phyloP scores from a whole-genome alignment of 2,797 vertebrate species.

The Scolopax bukidnonensis region DNA sequence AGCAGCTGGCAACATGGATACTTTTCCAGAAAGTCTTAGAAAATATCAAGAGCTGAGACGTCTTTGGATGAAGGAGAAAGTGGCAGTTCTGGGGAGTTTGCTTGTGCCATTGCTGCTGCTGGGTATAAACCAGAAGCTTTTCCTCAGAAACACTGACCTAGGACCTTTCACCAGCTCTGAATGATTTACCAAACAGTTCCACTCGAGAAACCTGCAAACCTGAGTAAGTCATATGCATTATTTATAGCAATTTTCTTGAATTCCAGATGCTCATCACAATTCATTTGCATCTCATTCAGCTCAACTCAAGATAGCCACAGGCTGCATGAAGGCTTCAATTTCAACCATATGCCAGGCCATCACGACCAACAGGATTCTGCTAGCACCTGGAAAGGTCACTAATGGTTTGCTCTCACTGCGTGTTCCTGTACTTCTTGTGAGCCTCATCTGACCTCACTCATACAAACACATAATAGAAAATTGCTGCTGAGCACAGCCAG shows the following conservation, averaged over 20 bases:
- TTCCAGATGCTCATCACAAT: conserved; percentile 26
- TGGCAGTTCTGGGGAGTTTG: background rate
- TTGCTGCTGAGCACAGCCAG: background rate
- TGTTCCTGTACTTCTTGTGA: background rate
- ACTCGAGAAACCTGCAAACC: background rate
- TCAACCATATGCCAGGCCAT: background rate
- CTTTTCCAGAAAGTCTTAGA: background rate
- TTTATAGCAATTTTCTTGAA: background rate
- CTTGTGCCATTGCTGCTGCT: background rate
- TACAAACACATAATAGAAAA: background rate
- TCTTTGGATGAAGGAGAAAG: background rate
- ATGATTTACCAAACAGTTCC: background rate
- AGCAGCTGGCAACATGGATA: background rate
- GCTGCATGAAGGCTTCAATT: background rate
- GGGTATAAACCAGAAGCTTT: background rate
- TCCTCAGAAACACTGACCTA: background rate
- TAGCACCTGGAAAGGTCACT: conserved; percentile 14
- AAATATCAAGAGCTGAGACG: background rate
- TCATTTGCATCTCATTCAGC: conserved; percentile 31
- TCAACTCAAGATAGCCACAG: background rate
- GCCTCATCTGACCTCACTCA: background rate
- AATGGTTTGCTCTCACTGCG: background rate
- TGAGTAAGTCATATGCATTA: background rate
- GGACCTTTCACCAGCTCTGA: background rate
- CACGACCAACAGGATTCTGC: background rate